Conservation (phyloP, 2,113 vertebrate genomes). For the Lucifuga dentata region DNA sequence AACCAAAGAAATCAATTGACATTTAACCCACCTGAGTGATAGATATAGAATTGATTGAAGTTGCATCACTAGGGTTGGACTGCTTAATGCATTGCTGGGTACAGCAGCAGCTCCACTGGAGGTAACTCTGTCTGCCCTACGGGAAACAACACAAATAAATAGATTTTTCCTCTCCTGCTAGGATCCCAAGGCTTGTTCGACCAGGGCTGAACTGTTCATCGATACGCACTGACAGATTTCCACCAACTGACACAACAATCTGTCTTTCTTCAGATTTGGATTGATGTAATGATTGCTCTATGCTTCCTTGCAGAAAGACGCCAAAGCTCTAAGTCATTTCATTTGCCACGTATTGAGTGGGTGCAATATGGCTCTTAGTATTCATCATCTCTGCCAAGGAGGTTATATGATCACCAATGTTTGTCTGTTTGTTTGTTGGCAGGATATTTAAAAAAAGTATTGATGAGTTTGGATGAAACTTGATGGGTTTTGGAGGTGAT, state of each 20-base stretch:
- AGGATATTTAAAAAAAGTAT: too few species aligned
- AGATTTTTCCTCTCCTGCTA: conserved; percentile 34
- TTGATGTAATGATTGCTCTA: conserved; percentile 26
- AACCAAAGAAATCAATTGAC: conserved; percentile 17
- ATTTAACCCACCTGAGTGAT: conserved; percentile 13
- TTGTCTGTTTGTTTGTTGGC: too few species aligned
- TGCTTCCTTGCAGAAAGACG: conserved; percentile 3
- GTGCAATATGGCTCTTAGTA: conserved; percentile 16
- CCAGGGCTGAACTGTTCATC: conserved; percentile 28
- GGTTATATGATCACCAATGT: too few species aligned
- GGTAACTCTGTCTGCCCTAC: conserved; percentile 12
- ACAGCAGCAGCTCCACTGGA: neutral
- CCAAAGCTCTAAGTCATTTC: conserved; percentile 2
- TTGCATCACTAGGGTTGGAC: neutral
- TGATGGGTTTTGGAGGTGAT: too few species aligned
- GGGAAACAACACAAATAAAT: conserved; percentile 56
- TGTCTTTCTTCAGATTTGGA: conserved; percentile 27
- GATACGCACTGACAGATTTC: conserved; percentile 43
- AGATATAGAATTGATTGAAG: conserved; percentile 7
- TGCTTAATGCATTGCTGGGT: neutral
- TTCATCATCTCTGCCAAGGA: too few species aligned
- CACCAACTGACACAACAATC: conserved; percentile 20
- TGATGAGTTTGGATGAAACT: too few species aligned
- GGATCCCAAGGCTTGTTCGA: conserved; percentile 7
- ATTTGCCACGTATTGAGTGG: conserved; percentile 12